A percentile compares a stretch with the other conserved stretches of the same genome.
Conservation (phyloP, 2,888 invertebrate species). For the Eristalis arbustorum region DNA sequence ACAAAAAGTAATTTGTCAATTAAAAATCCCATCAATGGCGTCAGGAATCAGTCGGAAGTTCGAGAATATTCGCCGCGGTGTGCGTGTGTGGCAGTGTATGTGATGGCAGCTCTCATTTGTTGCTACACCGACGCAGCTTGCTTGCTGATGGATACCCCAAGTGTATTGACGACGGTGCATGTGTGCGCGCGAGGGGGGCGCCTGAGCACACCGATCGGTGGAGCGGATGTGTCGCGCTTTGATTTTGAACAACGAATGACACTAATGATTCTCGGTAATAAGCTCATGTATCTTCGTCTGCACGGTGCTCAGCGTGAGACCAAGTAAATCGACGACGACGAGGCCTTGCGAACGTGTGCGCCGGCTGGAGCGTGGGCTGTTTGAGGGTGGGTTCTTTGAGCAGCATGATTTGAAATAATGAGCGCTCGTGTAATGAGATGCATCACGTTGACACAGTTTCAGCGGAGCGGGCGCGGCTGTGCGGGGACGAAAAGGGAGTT, state of each 20-base stretch:
- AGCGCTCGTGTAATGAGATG: constrained; percentile 59
- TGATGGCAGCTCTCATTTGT: constrained; percentile 1
- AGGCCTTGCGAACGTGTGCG: not conserved
- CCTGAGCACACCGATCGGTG: not conserved
- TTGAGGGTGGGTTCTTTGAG: constrained; percentile 19
- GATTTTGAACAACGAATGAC: constrained; percentile 41
- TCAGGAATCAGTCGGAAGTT: constrained; percentile 58
- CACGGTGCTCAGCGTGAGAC: not conserved
- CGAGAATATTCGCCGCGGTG: constrained; percentile 16
- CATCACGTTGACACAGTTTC: constrained; percentile 51
- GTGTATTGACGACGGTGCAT: not conserved
- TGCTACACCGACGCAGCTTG: not conserved
- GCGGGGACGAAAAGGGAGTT: constrained; percentile 9
- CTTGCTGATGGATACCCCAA: constrained; percentile 21
- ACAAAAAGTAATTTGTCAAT: constrained; percentile 70
- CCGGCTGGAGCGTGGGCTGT: too few relatives aligned
- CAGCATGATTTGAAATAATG: constrained; percentile 60
- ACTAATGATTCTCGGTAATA: constrained; percentile 66
- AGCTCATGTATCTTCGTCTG: constrained; percentile 31
- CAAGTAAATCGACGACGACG: not conserved
- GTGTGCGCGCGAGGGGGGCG: not conserved
- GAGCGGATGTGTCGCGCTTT: constrained; percentile 20
- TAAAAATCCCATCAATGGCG: constrained; percentile 67
- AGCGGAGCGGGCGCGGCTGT: not conserved
- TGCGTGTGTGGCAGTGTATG: not conserved